Evolutionary conservation across 2,113 vertebrate species (phyloP).

Genomic region (Phasianus colchicus): DNA sequence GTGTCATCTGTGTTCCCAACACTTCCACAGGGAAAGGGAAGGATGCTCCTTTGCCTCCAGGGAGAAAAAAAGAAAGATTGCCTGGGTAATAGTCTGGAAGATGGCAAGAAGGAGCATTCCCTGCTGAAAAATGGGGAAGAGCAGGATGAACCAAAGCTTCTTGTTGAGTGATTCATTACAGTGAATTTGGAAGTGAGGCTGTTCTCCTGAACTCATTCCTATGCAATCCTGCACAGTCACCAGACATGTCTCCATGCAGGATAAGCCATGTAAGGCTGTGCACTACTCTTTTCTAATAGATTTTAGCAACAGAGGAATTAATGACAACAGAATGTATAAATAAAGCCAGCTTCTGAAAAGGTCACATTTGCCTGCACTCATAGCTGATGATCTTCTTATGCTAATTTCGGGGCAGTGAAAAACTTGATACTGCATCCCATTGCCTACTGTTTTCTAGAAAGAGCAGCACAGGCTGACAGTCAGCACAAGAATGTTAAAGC

Average conservation of each 20-base stretch:
- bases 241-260: not conserved
- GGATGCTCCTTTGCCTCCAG: rapidly evolving
- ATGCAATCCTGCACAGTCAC: not conserved
- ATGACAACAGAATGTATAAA: slow-evolving; percentile 50
- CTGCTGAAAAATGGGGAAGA: not conserved
- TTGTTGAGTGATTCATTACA: slow-evolving; percentile 8
- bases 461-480: not conserved
- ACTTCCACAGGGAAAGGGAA: not conserved
- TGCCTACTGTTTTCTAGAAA: not conserved
- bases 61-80: not conserved
- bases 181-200: not conserved
- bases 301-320: not conserved
- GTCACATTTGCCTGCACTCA: slow-evolving; percentile 38
- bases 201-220: slow-evolving; percentile 9
- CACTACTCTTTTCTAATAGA: not conserved
- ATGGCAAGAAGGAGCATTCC: not conserved
- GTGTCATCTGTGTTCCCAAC: not conserved
- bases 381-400: not conserved
- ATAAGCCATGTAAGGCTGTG: not conserved
- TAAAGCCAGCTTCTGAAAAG: slow-evolving; percentile 32
- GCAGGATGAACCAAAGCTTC: not conserved
- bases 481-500: rapidly evolving
- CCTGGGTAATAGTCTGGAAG: rapidly evolving
- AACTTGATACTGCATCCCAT: not conserved
- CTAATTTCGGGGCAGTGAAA: slow-evolving; percentile 21